Percentiles rank a stretch among this genome's conserved stretches.
phyloP scores from a whole-genome alignment of 2,888 invertebrate species.

The Litoditis marina region DNA sequence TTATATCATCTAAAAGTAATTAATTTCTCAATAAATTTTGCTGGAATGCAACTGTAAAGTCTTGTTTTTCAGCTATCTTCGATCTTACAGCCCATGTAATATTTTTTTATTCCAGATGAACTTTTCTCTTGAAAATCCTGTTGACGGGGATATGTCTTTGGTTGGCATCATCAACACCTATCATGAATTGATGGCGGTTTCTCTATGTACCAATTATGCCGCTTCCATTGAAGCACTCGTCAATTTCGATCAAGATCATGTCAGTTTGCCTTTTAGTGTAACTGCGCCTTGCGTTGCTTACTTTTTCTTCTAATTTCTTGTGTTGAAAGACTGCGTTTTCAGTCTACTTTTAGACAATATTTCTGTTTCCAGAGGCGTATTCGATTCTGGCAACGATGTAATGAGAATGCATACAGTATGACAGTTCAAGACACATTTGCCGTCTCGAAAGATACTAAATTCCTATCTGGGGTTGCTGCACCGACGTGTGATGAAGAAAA shows the following conservation, averaged over 20 bases:
- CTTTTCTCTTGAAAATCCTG: slow-evolving; percentile 31
- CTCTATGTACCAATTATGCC: slow-evolving; percentile 7
- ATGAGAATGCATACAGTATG: neutral
- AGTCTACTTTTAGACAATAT: neutral
- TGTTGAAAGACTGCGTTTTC: too few relatives aligned
- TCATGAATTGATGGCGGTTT: slow-evolving; percentile 18
- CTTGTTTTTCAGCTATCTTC: too few relatives aligned
- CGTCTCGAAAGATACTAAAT: slow-evolving; percentile 15
- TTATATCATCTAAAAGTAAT: too few relatives aligned
- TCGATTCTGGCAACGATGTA: slow-evolving; percentile 31
- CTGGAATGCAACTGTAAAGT: too few relatives aligned
- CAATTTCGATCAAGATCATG: slow-evolving; percentile 19
- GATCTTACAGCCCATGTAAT: neutral
- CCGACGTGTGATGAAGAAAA: slow-evolving; percentile 3
- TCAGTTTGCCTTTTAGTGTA: slow-evolving; percentile 2
- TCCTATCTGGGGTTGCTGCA: neutral
- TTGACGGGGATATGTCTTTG: slow-evolving; percentile 31
- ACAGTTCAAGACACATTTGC: slow-evolving; percentile 15
- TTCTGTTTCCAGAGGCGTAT: slow-evolving; percentile 21
- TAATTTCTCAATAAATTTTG: too few relatives aligned
- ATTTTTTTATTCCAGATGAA: slow-evolving; percentile 14
- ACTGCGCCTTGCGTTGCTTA: too few relatives aligned
- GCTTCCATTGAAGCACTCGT: slow-evolving; percentile 27
- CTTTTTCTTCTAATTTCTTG: too few relatives aligned
- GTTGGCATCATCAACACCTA: slow-evolving; percentile 15